phyloP scores from a whole-genome alignment of 1,140 invertebrate species.

The Phymorhynchus buccinoides region DNA sequence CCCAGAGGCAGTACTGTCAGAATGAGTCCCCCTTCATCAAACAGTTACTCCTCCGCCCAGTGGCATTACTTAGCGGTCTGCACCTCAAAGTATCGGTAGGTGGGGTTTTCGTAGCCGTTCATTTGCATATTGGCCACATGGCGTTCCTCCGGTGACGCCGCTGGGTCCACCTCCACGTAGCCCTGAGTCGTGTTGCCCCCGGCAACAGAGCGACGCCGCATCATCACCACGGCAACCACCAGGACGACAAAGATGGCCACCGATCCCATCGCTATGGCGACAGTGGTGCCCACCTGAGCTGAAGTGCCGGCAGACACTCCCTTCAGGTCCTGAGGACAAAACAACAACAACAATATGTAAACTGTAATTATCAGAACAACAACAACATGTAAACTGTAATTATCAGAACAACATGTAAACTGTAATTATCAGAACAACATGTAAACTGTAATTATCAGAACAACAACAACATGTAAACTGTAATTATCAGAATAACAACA shows the following conservation, averaged over 20 bases:
- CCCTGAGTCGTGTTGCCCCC: constrained; percentile 84
- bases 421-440: too few species aligned
- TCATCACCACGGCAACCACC: constrained; percentile 90
- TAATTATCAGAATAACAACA: too few species aligned
- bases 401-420: too few species aligned
- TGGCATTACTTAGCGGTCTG: constrained; percentile 5
- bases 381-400: too few species aligned
- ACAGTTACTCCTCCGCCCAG: too few species aligned
- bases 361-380: too few species aligned
- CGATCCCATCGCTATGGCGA: constrained; percentile 85
- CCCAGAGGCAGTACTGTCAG: too few species aligned
- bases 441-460: too few species aligned
- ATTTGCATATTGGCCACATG: constrained; percentile 99
- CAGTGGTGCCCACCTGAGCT: constrained; percentile 51
- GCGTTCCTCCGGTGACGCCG: constrained; percentile 94
- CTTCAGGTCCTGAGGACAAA: not conserved
- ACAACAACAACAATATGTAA: too few species aligned
- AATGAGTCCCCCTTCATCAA: too few species aligned
- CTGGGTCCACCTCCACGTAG: constrained; percentile 81
- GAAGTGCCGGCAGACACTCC: constrained; percentile 32
- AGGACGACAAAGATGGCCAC: constrained; percentile 71
- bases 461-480: too few species aligned
- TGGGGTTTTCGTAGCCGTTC: constrained; percentile 99
- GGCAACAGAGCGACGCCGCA: constrained; percentile 75
- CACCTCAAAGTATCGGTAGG: constrained; percentile 98